Percentiles rank a stretch among this genome's conserved stretches.
These are phyloP conservation scores for Anagrus nilaparvatae DNA, from an alignment of 1,140 invertebrate species.

Conservation along the genomic window DNA sequence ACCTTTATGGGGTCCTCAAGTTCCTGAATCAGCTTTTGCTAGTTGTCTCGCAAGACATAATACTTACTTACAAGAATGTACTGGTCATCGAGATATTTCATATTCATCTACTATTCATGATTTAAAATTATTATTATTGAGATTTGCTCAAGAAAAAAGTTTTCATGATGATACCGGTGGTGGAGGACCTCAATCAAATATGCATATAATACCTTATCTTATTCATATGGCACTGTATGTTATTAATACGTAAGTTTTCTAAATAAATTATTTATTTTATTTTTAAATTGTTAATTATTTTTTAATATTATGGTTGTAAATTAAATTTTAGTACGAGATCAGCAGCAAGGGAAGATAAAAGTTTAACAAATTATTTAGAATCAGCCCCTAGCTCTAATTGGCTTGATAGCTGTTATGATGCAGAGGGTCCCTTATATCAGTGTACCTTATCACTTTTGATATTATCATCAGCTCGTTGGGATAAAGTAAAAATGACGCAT, in stretches of 20 bases:
- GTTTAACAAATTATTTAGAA: conserved; percentile 58
- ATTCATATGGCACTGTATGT: conserved; percentile 93
- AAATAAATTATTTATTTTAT: background rate
- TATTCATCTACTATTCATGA: conserved; percentile 87
- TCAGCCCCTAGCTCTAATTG: conserved; percentile 45
- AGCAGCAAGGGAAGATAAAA: conserved; percentile 61
- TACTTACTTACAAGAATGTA: conserved; percentile 76
- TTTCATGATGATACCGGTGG: conserved; percentile 97
- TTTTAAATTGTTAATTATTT: no score
- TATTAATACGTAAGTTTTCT: conserved; percentile 71
- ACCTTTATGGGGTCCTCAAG: conserved; percentile 92
- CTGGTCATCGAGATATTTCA: conserved; percentile 77
- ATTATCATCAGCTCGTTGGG: conserved; percentile 63
- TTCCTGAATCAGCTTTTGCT: conserved; percentile 89
- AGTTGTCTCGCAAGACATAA: conserved; percentile 85
- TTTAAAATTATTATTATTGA: conserved; percentile 77
- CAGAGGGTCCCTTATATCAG: conserved; percentile 84
- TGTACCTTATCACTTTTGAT: conserved; percentile 69
- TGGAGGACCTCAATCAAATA: conserved; percentile 92
- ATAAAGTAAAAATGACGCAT: conserved; percentile 54
- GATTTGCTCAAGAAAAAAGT: conserved; percentile 88
- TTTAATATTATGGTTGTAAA: conserved; percentile 2
- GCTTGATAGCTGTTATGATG: conserved; percentile 77
- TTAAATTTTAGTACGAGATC: conserved; percentile 57
- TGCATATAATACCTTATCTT: conserved; percentile 91